Percentiles rank a stretch among this genome's conserved stretches.
Evolutionary conservation across 2,888 invertebrate species (phyloP).

Genomic region (Eristalis pertinax): DNA sequence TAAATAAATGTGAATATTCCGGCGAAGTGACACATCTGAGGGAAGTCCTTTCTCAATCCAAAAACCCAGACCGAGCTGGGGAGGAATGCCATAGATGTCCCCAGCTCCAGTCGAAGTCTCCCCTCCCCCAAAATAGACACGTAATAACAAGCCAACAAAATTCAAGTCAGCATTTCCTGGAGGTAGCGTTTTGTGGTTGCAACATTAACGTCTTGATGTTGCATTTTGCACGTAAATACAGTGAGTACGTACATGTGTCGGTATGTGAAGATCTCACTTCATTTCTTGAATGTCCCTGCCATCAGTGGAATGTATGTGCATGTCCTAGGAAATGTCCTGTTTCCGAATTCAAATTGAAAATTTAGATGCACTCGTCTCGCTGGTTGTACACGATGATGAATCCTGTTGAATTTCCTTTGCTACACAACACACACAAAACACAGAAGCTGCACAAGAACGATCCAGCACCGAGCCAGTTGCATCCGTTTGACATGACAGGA

Average conservation of each 20-base stretch:
- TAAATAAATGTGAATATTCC: slow-evolving; percentile 69
- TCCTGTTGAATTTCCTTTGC: slow-evolving; percentile 64
- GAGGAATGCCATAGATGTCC: slow-evolving; percentile 8
- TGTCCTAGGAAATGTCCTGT: slow-evolving; percentile 64
- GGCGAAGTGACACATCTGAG: slow-evolving; percentile 64
- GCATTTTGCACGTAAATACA: slow-evolving; percentile 29
- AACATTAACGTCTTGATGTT: slow-evolving; percentile 66
- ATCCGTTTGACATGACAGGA: slow-evolving; percentile 63
- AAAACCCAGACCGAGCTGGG: slow-evolving; percentile 23
- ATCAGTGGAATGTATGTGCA: slow-evolving; percentile 7
- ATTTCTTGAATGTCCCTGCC: slow-evolving; percentile 25
- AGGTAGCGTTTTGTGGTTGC: slow-evolving; percentile 62
- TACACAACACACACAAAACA: slow-evolving; percentile 14
- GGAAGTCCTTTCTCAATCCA: slow-evolving; percentile 50
- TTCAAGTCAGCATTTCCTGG: slow-evolving; percentile 58
- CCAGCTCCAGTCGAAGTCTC: neutral
- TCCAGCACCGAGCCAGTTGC: slow-evolving; percentile 11
- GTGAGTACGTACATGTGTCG: neutral
- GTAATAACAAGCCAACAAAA: slow-evolving; percentile 58
- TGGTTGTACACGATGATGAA: slow-evolving; percentile 61
- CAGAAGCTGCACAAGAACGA: neutral
- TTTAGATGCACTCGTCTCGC: slow-evolving; percentile 61
- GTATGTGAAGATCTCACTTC: slow-evolving; percentile 6
- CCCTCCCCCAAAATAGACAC: slow-evolving; percentile 42
- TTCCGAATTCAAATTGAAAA: slow-evolving; percentile 72